These are phyloP conservation scores for Megalops cyprinoides DNA, from an alignment of 2,797 vertebrate species.

Conservation along the genomic window DNA sequence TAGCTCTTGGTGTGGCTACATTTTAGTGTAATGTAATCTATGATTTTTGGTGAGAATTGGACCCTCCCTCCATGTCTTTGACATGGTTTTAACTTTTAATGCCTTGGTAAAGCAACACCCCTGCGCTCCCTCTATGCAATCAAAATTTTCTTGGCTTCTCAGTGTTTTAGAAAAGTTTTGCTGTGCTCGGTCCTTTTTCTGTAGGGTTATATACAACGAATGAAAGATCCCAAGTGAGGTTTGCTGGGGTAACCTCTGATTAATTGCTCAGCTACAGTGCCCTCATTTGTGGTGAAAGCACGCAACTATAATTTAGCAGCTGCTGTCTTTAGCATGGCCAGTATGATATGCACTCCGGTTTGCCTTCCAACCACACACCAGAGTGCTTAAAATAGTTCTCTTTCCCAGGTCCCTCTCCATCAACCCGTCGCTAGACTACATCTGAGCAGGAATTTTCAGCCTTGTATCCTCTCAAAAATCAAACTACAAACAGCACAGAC, in stretches of 20 bases:
- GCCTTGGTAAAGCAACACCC: neutral
- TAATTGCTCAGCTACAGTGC: conserved; percentile 70
- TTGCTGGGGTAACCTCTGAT: conserved; percentile 75
- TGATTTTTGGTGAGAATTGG: too few species aligned
- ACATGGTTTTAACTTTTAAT: too few species aligned
- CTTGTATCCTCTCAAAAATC: too few species aligned
- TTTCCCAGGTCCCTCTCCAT: conserved; percentile 58
- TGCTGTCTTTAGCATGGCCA: conserved; percentile 70
- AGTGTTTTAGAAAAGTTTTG: conserved; percentile 43
- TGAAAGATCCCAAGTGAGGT: conserved; percentile 69
- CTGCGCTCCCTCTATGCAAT: conserved; percentile 30
- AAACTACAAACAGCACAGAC: too few species aligned
- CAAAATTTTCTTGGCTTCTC: conserved; percentile 21
- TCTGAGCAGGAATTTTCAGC: conserved; percentile 58
- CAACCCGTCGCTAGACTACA: too few species aligned
- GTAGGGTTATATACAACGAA: conserved; percentile 59
- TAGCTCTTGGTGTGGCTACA: too few species aligned
- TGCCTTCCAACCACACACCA: conserved; percentile 70
- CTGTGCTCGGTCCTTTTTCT: conserved; percentile 48
- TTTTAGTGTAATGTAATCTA: too few species aligned
- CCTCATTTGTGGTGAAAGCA: conserved; percentile 67
- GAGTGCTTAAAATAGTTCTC: conserved; percentile 69
- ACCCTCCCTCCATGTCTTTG: too few species aligned
- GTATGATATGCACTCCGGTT: conserved; percentile 64
- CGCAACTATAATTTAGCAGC: conserved; percentile 77